Percentiles rank a stretch among this genome's conserved stretches.
Evolutionary conservation across 2,888 invertebrate species (phyloP).

Genomic region (Drosophila recens): DNA sequence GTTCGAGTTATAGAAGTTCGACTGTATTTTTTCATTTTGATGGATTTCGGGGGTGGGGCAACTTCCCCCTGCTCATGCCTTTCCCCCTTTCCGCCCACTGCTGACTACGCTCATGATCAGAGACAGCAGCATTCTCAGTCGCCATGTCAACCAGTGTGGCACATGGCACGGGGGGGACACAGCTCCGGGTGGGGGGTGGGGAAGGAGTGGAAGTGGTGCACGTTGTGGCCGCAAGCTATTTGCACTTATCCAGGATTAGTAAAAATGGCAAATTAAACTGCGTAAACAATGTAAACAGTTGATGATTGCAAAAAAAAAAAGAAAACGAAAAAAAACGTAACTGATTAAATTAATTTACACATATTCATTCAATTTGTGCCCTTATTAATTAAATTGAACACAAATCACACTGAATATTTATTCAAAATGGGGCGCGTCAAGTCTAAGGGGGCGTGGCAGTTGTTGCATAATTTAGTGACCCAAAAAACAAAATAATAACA

Average conservation of each 20-base stretch:
- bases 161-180: neutral
- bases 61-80: no score
- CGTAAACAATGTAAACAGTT: conserved; percentile 51
- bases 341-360: conserved; percentile 7
- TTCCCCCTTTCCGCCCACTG: neutral
- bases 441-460: neutral
- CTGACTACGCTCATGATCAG: conserved; percentile 3
- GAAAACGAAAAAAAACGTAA: neutral
- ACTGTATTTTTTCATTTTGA: no score
- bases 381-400: conserved; percentile 13
- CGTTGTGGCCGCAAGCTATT: conserved; percentile 61
- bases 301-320: conserved; percentile 9
- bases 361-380: neutral
- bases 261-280: conserved; percentile 66
- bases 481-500: neutral
- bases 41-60: no score
- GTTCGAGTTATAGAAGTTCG: no score
- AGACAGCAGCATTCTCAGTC: conserved; percentile 30
- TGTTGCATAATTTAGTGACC: conserved; percentile 15
- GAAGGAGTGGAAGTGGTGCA: neutral
- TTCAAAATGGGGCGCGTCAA: neutral
- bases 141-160: conserved; percentile 53
- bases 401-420: neutral
- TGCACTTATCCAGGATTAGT: conserved; percentile 67
- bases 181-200: neutral